Percentiles rank a stretch among this genome's conserved stretches.
These are phyloP conservation scores for Cantharis flavilabris DNA, from an alignment of 2,888 invertebrate species.

Conservation along the genomic window DNA sequence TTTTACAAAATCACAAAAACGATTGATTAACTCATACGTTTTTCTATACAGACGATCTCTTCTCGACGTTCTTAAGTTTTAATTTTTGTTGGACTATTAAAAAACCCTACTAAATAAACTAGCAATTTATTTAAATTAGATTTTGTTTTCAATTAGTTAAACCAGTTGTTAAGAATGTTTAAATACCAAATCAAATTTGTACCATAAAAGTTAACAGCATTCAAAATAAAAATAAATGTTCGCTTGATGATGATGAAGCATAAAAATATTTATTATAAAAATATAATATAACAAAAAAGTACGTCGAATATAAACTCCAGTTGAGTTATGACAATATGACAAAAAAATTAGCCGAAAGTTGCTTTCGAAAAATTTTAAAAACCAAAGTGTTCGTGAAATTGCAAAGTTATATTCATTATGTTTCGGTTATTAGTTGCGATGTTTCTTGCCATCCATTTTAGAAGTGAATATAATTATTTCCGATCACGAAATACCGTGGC, in stretches of 20 bases:
- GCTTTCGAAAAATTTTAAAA: not conserved
- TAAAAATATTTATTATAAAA: not conserved
- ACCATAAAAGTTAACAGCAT: not conserved
- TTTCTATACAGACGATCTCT: not conserved
- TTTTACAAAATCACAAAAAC: not conserved
- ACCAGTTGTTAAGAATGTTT: not conserved
- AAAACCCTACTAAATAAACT: not conserved
- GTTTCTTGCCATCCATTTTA: conserved; percentile 54
- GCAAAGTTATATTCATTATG: conserved; percentile 26
- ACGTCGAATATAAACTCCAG: not conserved
- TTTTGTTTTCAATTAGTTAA: not conserved
- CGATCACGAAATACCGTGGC: conserved; percentile 50
- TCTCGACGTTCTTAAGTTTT: not conserved
- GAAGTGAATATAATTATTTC: conserved; percentile 56
- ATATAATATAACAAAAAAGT: not conserved
- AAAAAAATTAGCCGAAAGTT: not conserved
- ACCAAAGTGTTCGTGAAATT: not conserved
- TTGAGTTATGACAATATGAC: not conserved
- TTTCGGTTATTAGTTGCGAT: conserved; percentile 29
- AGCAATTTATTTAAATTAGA: not conserved
- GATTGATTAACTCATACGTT: not conserved
- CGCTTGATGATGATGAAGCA: not conserved
- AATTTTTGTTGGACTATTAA: not conserved
- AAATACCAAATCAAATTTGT: not conserved
- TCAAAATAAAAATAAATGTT: not conserved